Conservation (phyloP, 2,888 invertebrate species). For the Heterodera filipjevi region DNA sequence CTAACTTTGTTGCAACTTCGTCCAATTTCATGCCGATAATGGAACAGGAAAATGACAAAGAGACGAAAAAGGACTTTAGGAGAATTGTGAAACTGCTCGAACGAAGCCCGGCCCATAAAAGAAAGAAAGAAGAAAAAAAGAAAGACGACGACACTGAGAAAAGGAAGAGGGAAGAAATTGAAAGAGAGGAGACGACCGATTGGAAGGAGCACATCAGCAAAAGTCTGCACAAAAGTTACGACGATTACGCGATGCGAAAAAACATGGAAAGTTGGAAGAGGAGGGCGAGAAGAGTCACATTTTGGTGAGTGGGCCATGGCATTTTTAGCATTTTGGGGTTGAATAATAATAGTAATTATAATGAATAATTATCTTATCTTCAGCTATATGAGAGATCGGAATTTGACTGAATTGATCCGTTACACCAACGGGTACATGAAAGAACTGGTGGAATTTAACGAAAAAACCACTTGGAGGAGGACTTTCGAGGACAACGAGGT, state of each 20-base stretch:
- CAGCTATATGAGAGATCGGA: neutral
- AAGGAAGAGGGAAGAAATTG: neutral
- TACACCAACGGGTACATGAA: neutral
- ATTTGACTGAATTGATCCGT: neutral
- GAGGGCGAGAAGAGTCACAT: neutral
- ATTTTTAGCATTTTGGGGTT: neutral
- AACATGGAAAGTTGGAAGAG: neutral
- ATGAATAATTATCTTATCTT: neutral
- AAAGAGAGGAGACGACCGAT: neutral
- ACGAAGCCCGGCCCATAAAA: neutral
- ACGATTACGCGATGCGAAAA: neutral
- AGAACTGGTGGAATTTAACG: neutral
- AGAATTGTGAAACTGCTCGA: neutral
- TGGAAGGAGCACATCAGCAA: neutral
- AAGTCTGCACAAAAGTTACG: neutral
- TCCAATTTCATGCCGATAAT: neutral
- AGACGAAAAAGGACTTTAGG: slow-evolving; percentile 1
- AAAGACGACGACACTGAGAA: neutral
- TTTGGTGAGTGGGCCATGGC: neutral
- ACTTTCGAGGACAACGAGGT: neutral
- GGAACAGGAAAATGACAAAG: neutral
- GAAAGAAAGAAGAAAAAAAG: neutral
- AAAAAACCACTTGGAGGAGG: neutral
- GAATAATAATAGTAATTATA: no score
- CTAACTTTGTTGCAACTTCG: neutral